phyloP scores from a whole-genome alignment of 1,140 invertebrate genomes.

The Dinoponera quadriceps region DNA sequence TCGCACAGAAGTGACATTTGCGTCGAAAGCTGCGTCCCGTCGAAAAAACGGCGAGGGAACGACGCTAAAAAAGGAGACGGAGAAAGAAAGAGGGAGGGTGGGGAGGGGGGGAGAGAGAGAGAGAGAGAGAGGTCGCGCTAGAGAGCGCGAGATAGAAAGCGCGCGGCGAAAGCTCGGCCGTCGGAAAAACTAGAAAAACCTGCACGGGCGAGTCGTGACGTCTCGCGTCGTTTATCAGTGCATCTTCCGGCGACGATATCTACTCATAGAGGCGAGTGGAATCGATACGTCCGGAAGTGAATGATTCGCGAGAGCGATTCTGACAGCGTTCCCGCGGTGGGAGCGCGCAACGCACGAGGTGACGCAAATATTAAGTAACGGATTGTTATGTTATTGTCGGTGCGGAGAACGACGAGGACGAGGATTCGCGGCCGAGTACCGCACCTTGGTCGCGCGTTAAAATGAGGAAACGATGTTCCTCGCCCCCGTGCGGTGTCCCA shows the following conservation, averaged over 20 bases:
- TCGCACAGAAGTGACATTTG: constrained; percentile 23
- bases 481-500: background rate
- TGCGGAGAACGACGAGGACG: no score
- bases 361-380: constrained; percentile 19
- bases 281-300: constrained; percentile 14
- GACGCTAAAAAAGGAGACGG: background rate
- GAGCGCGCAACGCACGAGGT: background rate
- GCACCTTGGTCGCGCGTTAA: no score
- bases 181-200: background rate
- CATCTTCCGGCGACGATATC: background rate
- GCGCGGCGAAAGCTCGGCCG: background rate
- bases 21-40: background rate
- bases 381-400: constrained; percentile 12
- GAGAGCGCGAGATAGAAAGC: no score
- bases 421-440: no score
- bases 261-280: constrained; percentile 4
- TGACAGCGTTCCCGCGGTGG: background rate
- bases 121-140: background rate
- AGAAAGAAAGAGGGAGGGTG: background rate
- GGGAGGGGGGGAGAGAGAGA: background rate
- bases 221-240: constrained; percentile 13
- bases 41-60: background rate
- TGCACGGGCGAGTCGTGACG: background rate
- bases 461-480: background rate
- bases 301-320: constrained; percentile 6